A percentile compares a stretch with the other conserved stretches of the same genome.
These are phyloP conservation scores for Chrysocyon brachyurus DNA, from an alignment of 2,797 vertebrate species.

Conservation along the genomic window DNA sequence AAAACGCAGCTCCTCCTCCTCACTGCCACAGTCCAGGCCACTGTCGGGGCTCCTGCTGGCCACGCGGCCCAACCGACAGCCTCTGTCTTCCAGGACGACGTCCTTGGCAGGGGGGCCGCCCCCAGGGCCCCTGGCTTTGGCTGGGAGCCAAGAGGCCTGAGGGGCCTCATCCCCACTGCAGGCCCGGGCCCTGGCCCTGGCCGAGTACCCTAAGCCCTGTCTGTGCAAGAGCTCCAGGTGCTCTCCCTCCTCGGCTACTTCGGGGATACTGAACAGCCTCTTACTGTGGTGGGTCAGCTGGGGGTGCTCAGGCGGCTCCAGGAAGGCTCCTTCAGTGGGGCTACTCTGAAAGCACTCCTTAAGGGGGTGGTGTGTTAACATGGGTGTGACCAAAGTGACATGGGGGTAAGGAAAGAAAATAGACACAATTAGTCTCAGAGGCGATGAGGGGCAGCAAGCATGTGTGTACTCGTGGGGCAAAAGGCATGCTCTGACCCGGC, in stretches of 20 bases:
- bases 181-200: constrained; percentile 81
- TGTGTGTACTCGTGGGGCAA: constrained; percentile 93
- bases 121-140: constrained; percentile 89
- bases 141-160: constrained; percentile 85
- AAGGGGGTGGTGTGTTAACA: constrained; percentile 87
- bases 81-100: constrained; percentile 88
- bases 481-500: constrained; percentile 93
- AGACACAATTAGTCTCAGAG: constrained; percentile 97
- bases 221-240: constrained; percentile 82
- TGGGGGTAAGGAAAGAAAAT: constrained; percentile 93
- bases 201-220: constrained; percentile 83
- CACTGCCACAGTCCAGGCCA: constrained; percentile 97
- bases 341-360: constrained; percentile 95
- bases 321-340: constrained; percentile 92
- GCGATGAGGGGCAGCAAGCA: constrained; percentile 92
- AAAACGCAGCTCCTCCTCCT: constrained; percentile 93
- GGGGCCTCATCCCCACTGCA: constrained; percentile 85
- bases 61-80: constrained; percentile 88
- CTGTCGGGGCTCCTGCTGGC: constrained; percentile 96
- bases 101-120: constrained; percentile 87
- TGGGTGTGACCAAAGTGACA: constrained; percentile 89
- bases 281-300: constrained; percentile 94
- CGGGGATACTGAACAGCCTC: constrained; percentile 98
- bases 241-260: constrained; percentile 97
- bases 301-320: constrained; percentile 94